These are phyloP conservation scores for Microchrysa polita DNA, from an alignment of 2,888 invertebrate genomes.

Conservation along the genomic window DNA sequence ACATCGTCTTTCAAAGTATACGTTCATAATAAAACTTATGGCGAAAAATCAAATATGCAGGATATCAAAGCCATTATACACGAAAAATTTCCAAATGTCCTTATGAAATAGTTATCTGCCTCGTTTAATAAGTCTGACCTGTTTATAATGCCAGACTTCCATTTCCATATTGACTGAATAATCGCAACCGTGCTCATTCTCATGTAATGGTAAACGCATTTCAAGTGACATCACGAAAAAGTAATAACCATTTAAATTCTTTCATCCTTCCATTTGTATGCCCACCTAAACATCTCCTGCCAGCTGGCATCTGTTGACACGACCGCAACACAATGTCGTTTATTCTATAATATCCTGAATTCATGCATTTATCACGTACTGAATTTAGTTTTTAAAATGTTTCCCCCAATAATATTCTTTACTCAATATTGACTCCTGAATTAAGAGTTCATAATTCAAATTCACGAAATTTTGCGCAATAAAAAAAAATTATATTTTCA, in stretches of 20 bases:
- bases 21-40: constrained; percentile 19
- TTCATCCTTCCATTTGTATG: constrained; percentile 27
- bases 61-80: constrained; percentile 35
- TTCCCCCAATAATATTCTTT: constrained; percentile 32
- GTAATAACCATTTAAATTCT: constrained; percentile 47
- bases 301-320: constrained; percentile 22
- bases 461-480: constrained; percentile 23
- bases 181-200: background rate
- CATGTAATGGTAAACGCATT: constrained; percentile 1
- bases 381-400: constrained; percentile 44
- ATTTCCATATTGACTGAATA: background rate
- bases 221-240: constrained; percentile 46
- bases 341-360: constrained; percentile 46
- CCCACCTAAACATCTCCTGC: constrained; percentile 30
- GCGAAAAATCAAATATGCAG: constrained; percentile 33
- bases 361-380: constrained; percentile 46
- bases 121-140: constrained; percentile 25
- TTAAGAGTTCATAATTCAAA: constrained; percentile 34
- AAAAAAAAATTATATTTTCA: background rate
- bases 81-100: constrained; percentile 33
- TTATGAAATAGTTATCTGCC: constrained; percentile 38
- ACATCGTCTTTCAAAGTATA: constrained; percentile 23
- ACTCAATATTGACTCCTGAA: constrained; percentile 34
- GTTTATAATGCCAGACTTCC: constrained; percentile 12
- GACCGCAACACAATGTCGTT: constrained; percentile 29